These are phyloP conservation scores for Synaphobranchus kaupii DNA, from an alignment of 2,797 vertebrate genomes.

Conservation along the genomic window DNA sequence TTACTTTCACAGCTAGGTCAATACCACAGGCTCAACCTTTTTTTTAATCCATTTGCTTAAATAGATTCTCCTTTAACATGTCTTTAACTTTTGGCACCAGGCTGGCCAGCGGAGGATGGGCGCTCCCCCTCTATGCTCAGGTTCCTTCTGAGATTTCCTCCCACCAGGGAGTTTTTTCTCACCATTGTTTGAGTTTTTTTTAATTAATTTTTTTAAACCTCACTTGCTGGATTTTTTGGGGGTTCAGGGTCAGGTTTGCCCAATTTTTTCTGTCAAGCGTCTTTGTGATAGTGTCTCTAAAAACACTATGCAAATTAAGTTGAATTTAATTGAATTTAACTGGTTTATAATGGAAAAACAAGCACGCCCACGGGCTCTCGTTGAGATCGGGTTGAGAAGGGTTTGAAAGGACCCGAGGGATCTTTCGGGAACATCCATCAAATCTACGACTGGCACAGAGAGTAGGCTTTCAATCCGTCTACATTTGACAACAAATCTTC, in stretches of 20 bases:
- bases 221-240: background rate
- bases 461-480: conserved; percentile 74
- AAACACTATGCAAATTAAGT: background rate
- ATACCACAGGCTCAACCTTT: background rate
- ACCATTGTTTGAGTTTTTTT: no score
- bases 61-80: background rate
- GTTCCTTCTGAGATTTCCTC: background rate
- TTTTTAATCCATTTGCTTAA: background rate
- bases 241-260: background rate
- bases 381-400: background rate
- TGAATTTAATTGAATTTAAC: background rate
- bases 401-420: background rate
- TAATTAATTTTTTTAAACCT: background rate
- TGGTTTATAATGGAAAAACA: background rate
- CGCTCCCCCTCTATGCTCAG: background rate
- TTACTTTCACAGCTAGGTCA: background rate
- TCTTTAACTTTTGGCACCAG: background rate
- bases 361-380: background rate
- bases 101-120: background rate
- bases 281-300: background rate
- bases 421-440: conserved; percentile 97
- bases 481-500: background rate
- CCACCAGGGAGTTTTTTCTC: background rate
- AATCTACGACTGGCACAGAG: conserved; percentile 97
- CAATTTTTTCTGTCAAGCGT: background rate